A percentile compares a stretch with the other conserved stretches of the same genome.
Conservation (phyloP, 2,888 invertebrate species). For the Boloria selene region DNA sequence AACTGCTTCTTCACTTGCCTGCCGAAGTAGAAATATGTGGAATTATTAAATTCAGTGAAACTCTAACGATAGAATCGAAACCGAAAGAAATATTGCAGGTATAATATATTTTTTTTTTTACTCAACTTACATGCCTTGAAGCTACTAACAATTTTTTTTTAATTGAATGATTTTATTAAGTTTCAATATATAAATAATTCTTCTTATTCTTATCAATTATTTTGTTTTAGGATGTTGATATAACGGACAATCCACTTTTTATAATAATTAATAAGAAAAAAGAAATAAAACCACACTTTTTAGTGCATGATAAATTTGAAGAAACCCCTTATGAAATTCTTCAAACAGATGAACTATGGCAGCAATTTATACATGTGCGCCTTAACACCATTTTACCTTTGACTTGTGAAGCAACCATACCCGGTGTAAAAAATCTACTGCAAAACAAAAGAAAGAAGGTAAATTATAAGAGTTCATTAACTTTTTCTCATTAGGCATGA, state of each 20-base stretch:
- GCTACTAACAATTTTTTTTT: not conserved
- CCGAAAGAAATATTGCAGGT: slow-evolving; percentile 84
- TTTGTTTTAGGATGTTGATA: slow-evolving; percentile 84
- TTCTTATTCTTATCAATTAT: not conserved
- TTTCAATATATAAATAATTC: not conserved
- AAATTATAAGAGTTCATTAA: slow-evolving; percentile 36
- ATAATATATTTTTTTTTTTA: slow-evolving; percentile 28
- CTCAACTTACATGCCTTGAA: not conserved
- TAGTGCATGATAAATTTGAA: slow-evolving; percentile 88
- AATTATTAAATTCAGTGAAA: slow-evolving; percentile 85
- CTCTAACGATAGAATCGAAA: slow-evolving; percentile 82
- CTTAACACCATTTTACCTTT: slow-evolving; percentile 85
- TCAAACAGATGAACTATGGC: slow-evolving; percentile 83
- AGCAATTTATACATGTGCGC: slow-evolving; percentile 87
- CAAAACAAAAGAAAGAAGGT: slow-evolving; percentile 85
- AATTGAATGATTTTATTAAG: not conserved
- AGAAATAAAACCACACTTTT: slow-evolving; percentile 85
- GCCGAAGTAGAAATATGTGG: slow-evolving; percentile 91
- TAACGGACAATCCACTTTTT: slow-evolving; percentile 90
- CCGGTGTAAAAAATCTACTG: slow-evolving; percentile 84
- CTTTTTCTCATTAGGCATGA: not conserved
- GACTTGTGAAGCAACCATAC: slow-evolving; percentile 82
- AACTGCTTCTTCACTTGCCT: slow-evolving; percentile 85
- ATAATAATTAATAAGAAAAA: slow-evolving; percentile 79
- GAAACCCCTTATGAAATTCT: slow-evolving; percentile 85